Conservation (phyloP, 2,113 vertebrate genomes). For the Bettongia penicillata region DNA sequence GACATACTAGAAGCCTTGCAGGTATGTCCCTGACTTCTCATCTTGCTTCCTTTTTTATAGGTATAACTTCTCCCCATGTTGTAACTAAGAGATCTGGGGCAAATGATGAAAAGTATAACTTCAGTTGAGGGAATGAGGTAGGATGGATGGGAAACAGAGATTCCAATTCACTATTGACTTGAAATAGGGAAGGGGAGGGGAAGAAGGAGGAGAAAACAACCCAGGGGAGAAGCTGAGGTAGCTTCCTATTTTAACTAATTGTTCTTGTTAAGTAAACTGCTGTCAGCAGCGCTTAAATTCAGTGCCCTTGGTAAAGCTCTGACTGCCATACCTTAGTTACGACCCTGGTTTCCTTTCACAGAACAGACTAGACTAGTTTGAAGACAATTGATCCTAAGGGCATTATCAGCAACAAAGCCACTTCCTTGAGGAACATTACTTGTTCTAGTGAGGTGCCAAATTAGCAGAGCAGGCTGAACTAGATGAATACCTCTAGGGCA, state of each 20-base stretch:
- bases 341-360: not conserved
- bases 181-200: accelerated
- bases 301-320: not conserved
- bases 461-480: not conserved
- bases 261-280: not conserved
- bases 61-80: not conserved
- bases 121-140: not conserved
- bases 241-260: not conserved
- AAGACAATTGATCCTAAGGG: not conserved
- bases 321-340: not conserved
- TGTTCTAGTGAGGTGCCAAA: not conserved
- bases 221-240: not conserved
- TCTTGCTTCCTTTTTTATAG: accelerated
- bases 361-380: not conserved
- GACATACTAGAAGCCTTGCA: conserved; percentile 83
- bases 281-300: not conserved
- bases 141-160: not conserved
- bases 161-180: accelerated
- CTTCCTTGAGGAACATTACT: not conserved
- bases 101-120: not conserved
- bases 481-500: not conserved
- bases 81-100: not conserved
- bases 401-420: not conserved
- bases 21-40: conserved; percentile 33
- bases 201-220: not conserved